Evolutionary conservation across 2,888 invertebrate genomes (phyloP).

Genomic region (Diabrotica balteata): DNA sequence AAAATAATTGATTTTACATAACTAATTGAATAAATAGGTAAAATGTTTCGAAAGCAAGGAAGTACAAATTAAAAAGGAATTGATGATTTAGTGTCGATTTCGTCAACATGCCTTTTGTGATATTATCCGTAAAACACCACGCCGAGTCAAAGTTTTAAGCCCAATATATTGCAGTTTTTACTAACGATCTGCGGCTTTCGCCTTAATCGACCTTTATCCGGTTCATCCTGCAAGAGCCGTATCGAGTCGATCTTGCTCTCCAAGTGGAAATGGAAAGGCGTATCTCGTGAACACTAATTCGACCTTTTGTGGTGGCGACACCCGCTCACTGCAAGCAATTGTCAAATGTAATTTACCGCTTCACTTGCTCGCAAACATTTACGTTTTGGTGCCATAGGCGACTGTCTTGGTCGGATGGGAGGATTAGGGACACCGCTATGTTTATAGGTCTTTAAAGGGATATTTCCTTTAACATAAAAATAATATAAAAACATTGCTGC

Average conservation of each 20-base stretch:
- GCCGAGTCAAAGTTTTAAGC: not conserved
- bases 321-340: conserved; percentile 48
- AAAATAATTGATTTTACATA: too few relatives aligned
- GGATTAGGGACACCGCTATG: not conserved
- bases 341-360: conserved; percentile 58
- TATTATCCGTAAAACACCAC: not conserved
- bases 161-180: conserved; percentile 5
- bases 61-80: not conserved
- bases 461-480: too few relatives aligned
- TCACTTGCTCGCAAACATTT: conserved; percentile 51
- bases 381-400: conserved; percentile 29
- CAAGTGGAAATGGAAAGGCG: conserved; percentile 31
- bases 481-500: too few relatives aligned
- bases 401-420: not conserved
- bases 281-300: conserved; percentile 34
- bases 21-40: too few relatives aligned
- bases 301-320: conserved; percentile 41
- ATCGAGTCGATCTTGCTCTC: conserved; percentile 50
- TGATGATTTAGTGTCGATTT: not conserved
- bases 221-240: conserved; percentile 49
- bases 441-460: too few relatives aligned
- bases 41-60: too few relatives aligned
- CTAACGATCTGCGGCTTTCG: conserved; percentile 5
- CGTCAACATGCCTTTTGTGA: too few relatives aligned
- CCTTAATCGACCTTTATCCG: conserved; percentile 21